Base-by-base conservation (phyloP, 2,797 vertebrate genomes). In the Lateolabrax maculatus region DNA sequence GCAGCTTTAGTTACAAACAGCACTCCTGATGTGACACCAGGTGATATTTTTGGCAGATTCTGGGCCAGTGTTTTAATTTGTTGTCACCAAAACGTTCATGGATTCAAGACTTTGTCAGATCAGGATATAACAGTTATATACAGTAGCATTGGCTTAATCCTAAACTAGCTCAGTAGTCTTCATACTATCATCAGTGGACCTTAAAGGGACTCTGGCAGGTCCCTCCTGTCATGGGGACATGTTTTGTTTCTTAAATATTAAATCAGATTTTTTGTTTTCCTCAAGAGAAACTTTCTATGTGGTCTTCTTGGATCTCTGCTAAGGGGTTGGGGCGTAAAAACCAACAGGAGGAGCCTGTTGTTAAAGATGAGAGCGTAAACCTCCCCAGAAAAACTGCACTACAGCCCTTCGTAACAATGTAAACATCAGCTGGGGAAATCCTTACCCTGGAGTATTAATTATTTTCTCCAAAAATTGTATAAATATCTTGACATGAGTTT, bases 401-500 rank as follows among this genome's bases (percentile, higher is more conserved):
- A 10, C 29, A 55, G 12, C 18, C 52, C 16, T 12, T 21, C 18
- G 57, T 4, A 29, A 23, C 49, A 57, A 31, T 10, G 13, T n/a
- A 39, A 25, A 39, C 31, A 65, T 46, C 6, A 55, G n/a, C 27
- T 43, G 34, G 34, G 23, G 1, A 16, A 67, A 39, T 39, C 31
- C 6, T 60, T 9, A 6, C 43, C 11, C 23, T 0, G 1, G 9
- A 44, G 10, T 9, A 19, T 72, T 27, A 5, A 60, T 73, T 37
- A 61, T 63, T 52, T 43, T 52, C 29, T 48, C 8, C 25, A 15
- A 36, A 61, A 44, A 53, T 18, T 57, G n/a, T 62, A n/a, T n/a
- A 62, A 63, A 23, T 68, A 19, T 60, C 23, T n/a, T 53, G n/a
- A 58, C 2, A 27, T 46, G 11, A 60, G 36, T 71, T 57, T 49